phyloP scores from a whole-genome alignment of 2,113 vertebrate genomes.

The Ceratotherium simum region DNA sequence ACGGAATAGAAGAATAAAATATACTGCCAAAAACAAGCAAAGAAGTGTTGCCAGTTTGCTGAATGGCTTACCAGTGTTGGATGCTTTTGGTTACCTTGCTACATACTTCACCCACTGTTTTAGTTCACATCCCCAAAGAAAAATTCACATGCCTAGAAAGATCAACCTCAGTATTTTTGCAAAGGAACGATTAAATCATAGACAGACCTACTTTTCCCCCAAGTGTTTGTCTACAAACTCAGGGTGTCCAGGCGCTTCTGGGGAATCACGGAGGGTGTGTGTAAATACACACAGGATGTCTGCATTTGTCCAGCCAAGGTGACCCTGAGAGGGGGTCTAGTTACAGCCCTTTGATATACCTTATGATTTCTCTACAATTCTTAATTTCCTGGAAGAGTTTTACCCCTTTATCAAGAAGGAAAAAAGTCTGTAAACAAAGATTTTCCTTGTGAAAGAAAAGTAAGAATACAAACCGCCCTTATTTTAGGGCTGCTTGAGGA shows the following conservation, averaged over 20 bases:
- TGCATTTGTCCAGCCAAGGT: neutral
- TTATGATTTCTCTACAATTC: neutral
- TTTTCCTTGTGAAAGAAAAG: neutral
- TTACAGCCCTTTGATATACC: neutral
- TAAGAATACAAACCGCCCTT: neutral
- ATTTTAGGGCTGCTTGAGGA: neutral
- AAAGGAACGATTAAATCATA: constrained; percentile 75
- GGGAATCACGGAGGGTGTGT: neutral
- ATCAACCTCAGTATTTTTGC: constrained; percentile 74
- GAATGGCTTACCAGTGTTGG: constrained; percentile 73
- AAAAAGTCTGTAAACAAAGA: neutral
- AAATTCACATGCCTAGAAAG: constrained; percentile 72
- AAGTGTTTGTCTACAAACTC: neutral
- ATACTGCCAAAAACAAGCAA: constrained; percentile 66
- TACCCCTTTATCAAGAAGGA: neutral
- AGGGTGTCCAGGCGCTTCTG: neutral
- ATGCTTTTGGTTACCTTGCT: constrained; percentile 73
- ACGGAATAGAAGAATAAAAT: constrained; percentile 76
- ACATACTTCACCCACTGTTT: constrained; percentile 55
- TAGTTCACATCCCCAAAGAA: constrained; percentile 75
- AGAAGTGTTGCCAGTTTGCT: constrained; percentile 57
- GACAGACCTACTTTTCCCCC: neutral
- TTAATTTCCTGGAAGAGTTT: neutral
- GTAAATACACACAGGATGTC: neutral
- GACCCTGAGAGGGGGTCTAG: neutral